These are phyloP conservation scores for Eremophila alpestris DNA, from an alignment of 2,797 vertebrate species.

Conservation along the genomic window DNA sequence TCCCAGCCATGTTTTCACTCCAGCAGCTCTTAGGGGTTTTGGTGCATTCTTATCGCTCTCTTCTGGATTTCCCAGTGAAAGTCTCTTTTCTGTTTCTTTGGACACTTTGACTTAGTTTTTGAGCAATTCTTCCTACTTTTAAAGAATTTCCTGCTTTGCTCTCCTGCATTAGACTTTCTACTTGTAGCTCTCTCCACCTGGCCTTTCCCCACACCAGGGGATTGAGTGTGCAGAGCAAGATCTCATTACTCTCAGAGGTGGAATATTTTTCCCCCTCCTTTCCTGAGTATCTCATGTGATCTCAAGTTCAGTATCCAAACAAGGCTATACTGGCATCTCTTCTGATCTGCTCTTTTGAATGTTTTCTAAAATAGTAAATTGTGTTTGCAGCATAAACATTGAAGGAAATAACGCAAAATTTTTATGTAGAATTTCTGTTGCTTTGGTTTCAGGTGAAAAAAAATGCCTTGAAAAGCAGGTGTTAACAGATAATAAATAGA, in stretches of 20 bases:
- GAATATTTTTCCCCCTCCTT: background rate
- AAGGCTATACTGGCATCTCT: background rate
- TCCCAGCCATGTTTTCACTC: background rate
- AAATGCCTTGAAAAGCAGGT: background rate
- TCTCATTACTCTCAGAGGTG: background rate
- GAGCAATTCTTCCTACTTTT: background rate
- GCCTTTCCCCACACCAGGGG: background rate
- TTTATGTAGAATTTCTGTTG: background rate
- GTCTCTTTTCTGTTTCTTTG: background rate
- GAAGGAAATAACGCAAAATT: background rate
- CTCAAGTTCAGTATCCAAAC: background rate
- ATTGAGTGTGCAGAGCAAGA: background rate
- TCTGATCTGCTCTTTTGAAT: background rate
- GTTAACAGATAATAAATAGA: background rate
- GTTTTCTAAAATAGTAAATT: background rate
- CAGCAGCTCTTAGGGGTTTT: background rate
- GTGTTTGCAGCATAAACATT: background rate
- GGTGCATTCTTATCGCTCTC: background rate
- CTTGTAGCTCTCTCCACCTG: background rate
- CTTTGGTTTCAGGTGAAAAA: background rate
- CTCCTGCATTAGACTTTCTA: background rate
- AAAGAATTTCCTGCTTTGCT: background rate
- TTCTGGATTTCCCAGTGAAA: background rate
- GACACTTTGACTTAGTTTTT: background rate
- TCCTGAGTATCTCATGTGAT: background rate